Evolutionary conservation across 2,113 vertebrate species (phyloP), one percentile per base, ranked within the genome.

Genomic region (Rafetus swinhoei): DNA sequence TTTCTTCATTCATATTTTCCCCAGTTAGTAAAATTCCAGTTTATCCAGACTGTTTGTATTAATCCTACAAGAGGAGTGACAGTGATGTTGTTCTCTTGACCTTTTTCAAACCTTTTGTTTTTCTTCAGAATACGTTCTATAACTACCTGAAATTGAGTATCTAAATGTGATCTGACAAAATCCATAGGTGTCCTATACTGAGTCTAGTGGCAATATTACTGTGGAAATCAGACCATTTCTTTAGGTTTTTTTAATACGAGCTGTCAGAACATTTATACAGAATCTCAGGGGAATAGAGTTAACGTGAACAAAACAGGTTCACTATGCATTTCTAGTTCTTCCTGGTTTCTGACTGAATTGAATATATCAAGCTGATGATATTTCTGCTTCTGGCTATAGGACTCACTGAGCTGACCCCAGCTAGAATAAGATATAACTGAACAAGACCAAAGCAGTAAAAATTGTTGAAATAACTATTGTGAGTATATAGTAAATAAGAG

Each of bases 61-160:
- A 84, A 21, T 74, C 0, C 0, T 50, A 87, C 45, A n/a, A 0
- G 0, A 6, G 2, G 3, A 84, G 1, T 79, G 22, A 7, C n/a
- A 29, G 15, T 79, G 4, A 12, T 27, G 22, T 4, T 1, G 2
- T 56, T 25, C 86, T 88, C 59, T 0, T 56, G 39, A 74, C 8
- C 2, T 85, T 84, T 87, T 81, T 13, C 54, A 11, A 84, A 4
- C 1, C 45, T 80, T 88, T 56, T 88, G 29, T 59, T n/a, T 54
- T 2, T 84, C 27, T 81, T 84, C 22, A 29, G 3, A 25, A 3
- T 54, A 11, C 39, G 80, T 39, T 35, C 9, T 54, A 29, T 27
- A 57, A 32, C 14, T 25, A 50, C 3, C 4, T 79, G 14, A 60
- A 35, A 79, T 0, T 2, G 1, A 86, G 2, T 39, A 35, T 12